Evolutionary conservation across 2,797 vertebrate genomes (phyloP).

Genomic region (Nannoperca obscura): DNA sequence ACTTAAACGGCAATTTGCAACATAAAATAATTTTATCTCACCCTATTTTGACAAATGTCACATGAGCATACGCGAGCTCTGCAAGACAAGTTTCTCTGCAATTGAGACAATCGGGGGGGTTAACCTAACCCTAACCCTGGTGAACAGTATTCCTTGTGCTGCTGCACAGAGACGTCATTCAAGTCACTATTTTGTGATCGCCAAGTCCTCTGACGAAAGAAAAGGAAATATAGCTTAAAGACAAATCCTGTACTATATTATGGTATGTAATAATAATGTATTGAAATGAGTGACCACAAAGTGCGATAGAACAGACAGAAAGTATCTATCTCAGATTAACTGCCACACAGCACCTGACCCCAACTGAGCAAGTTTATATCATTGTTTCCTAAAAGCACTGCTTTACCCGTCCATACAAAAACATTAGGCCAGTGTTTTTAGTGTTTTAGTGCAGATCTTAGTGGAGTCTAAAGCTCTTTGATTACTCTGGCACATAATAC

Average conservation of each 20-base stretch:
- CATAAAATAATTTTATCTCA: neutral
- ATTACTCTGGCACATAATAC: slow-evolving; percentile 3
- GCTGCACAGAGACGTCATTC: slow-evolving; percentile 1
- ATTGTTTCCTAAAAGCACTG: neutral
- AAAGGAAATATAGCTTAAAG: slow-evolving; percentile 5
- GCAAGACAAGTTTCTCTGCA: neutral
- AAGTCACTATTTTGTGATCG: slow-evolving; percentile 21
- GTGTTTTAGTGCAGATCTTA: neutral
- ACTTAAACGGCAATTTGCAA: neutral
- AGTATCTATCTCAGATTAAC: neutral
- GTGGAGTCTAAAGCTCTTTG: slow-evolving; percentile 2
- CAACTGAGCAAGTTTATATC: neutral
- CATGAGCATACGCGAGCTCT: neutral
- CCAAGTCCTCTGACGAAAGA: slow-evolving; percentile 7
- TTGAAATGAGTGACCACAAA: neutral
- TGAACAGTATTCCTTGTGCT: neutral
- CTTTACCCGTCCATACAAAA: neutral
- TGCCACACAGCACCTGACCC: neutral
- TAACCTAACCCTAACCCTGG: too few relatives aligned
- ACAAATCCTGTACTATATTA: neutral
- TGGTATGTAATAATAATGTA: neutral
- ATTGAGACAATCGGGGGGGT: neutral
- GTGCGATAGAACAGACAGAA: neutral
- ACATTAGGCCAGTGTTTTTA: neutral
- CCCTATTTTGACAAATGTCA: neutral